Evolutionary conservation across 2,113 vertebrate genomes (phyloP).

Genomic region (Ochotona curzoniae): DNA sequence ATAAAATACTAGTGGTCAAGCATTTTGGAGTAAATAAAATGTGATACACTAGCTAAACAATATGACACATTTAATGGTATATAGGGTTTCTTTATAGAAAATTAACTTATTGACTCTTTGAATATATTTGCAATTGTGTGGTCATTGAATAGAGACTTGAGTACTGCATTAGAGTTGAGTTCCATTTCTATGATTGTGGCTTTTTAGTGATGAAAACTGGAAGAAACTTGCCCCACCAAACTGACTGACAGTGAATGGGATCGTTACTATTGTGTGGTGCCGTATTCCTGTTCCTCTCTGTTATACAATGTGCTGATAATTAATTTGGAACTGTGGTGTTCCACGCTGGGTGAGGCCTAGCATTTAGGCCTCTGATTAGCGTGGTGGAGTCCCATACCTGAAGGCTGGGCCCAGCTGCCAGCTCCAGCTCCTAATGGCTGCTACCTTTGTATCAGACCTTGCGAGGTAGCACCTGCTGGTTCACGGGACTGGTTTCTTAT

Average conservation of each 20-base stretch:
- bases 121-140: not conserved
- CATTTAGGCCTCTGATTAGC: too few relatives aligned
- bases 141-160: not conserved
- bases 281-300: not conserved
- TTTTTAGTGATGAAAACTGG: not conserved
- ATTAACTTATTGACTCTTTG: not conserved
- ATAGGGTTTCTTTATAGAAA: not conserved
- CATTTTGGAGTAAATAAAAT: not conserved
- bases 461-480: too few relatives aligned
- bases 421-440: too few relatives aligned
- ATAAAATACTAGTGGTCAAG: not conserved
- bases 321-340: not conserved
- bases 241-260: not conserved
- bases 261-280: not conserved
- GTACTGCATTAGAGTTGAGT: not conserved
- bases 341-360: too few relatives aligned
- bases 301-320: not conserved
- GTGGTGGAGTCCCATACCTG: too few relatives aligned
- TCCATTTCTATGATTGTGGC: not conserved
- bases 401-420: too few relatives aligned
- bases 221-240: not conserved
- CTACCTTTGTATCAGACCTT: too few relatives aligned
- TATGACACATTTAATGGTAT: not conserved
- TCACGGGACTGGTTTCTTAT: too few relatives aligned
- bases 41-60: not conserved